Base-by-base conservation (phyloP, 2,113 vertebrate species). In the Perca fluviatilis region DNA sequence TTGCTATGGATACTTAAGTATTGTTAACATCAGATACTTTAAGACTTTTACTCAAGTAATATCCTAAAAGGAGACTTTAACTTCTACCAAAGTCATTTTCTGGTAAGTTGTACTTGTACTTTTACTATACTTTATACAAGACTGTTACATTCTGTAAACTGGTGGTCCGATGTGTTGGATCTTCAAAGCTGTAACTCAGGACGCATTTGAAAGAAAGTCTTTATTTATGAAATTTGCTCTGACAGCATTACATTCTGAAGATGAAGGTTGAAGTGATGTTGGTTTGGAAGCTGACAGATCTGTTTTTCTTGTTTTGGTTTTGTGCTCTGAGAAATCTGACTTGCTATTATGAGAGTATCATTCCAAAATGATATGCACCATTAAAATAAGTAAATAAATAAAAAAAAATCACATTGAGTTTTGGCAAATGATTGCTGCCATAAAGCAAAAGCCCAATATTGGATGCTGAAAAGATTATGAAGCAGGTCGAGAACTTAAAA, bases 211-310 rank as follows among this genome's bases (percentile, higher is more conserved):
- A 85, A 88, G 56, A 86, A 80, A 84, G 49, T 72, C 58, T 92
- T 90, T 86, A 91, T 91, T 93, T 88, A 84, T 84, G 64, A 90
- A 83, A 87, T 79, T 10, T 80, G 67, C 73, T 83, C 23, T 58
- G 68, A 85, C 82, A 91, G 87, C 69, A 84, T 77, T 88, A 90
- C 82, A 90, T 89, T 89, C 85, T 65, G 60, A 63, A 56, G 74
- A 72, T 65, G 66, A 30, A 85, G 75, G 58, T 74, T 57, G 25
- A 75, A 64, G 64, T 46, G 56, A 60, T 64, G 60, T 54, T 25
- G 15, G 46, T 70, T 27, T 67, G 53, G 6, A 70, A 67, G 79
- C 40, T 63, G 40, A 40, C 12, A 50, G 77, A 84, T 69, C 36
- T 73, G 46, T 62, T 63, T 73, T 64, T 83, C 11, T 40, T 60